A percentile compares a stretch with the other conserved stretches of the same genome.
Evolutionary conservation across 2,888 invertebrate species (phyloP).

Genomic region (Caenorhabditis zanzibari): DNA sequence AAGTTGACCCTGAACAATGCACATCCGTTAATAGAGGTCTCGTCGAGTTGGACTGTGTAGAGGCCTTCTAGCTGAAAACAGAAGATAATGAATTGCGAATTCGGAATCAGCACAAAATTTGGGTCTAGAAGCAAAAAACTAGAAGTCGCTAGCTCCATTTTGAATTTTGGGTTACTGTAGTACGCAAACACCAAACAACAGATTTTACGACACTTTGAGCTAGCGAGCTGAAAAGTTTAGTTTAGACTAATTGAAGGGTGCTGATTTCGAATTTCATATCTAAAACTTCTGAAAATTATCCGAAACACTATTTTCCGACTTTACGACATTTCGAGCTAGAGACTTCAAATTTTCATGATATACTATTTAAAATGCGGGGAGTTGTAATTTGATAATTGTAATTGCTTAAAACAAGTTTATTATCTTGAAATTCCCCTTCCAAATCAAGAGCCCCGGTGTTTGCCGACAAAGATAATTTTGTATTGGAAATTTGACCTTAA

Average conservation of each 20-base stretch:
- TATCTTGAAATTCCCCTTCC: too few relatives aligned
- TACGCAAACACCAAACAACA: too few relatives aligned
- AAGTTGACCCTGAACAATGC: slow-evolving; percentile 80
- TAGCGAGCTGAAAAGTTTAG: too few relatives aligned
- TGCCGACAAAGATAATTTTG: too few relatives aligned
- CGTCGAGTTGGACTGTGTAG: slow-evolving; percentile 72
- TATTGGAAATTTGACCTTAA: too few relatives aligned
- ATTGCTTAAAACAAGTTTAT: too few relatives aligned
- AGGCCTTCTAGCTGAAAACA: slow-evolving; percentile 64
- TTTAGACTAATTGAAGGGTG: too few relatives aligned
- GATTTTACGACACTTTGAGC: too few relatives aligned
- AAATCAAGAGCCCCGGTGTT: too few relatives aligned
- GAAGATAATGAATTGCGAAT: not conserved
- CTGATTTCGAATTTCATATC: too few relatives aligned
- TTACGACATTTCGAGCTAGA: not conserved
- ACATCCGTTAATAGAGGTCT: slow-evolving; percentile 75
- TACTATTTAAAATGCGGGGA: not conserved
- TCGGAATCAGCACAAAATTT: not conserved
- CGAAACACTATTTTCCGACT: not conserved
- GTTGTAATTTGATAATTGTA: not conserved
- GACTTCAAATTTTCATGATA: not conserved
- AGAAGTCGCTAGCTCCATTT: not conserved
- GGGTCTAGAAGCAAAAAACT: not conserved
- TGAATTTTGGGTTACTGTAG: not conserved
- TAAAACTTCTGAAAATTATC: too few relatives aligned